Percentiles rank a stretch among this genome's conserved stretches.
These are phyloP conservation scores for Heliconius sara DNA, from an alignment of 2,888 invertebrate species.

Conservation along the genomic window DNA sequence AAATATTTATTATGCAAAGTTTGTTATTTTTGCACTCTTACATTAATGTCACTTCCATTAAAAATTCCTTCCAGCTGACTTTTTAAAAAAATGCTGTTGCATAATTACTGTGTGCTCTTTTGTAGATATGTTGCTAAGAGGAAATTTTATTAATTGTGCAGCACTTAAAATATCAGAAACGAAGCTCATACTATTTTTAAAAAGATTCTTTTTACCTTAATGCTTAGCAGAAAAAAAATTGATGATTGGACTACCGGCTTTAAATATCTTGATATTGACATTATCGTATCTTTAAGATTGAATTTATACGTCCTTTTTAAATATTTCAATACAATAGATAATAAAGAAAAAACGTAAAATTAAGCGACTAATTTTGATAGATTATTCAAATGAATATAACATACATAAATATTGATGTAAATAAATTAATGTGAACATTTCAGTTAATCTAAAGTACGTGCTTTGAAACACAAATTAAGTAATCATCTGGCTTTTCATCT, in stretches of 20 bases:
- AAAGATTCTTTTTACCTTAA: not conserved
- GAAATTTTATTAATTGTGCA: not conserved
- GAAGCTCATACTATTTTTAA: not conserved
- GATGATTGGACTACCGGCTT: not conserved
- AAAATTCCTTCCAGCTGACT: slow-evolving; percentile 31
- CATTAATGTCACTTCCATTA: slow-evolving; percentile 26
- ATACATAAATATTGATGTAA: not conserved
- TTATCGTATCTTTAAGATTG: not conserved
- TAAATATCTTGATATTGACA: not conserved
- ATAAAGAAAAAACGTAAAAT: not conserved
- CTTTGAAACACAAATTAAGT: not conserved
- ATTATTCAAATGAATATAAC: not conserved
- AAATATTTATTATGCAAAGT: slow-evolving; percentile 21
- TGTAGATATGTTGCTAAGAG: not conserved
- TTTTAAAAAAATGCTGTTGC: slow-evolving; percentile 13
- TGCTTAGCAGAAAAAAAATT: not conserved
- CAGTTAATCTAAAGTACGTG: not conserved
- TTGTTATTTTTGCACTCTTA: not conserved
- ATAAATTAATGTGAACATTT: not conserved
- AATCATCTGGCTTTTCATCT: not conserved
- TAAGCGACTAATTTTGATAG: not conserved
- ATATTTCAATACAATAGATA: too few relatives aligned
- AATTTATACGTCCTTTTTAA: not conserved
- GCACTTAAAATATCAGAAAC: slow-evolving; percentile 2
- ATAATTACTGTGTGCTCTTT: slow-evolving; percentile 14